phyloP scores from a whole-genome alignment of 1,140 invertebrate genomes.

The Trichoplusia ni region DNA sequence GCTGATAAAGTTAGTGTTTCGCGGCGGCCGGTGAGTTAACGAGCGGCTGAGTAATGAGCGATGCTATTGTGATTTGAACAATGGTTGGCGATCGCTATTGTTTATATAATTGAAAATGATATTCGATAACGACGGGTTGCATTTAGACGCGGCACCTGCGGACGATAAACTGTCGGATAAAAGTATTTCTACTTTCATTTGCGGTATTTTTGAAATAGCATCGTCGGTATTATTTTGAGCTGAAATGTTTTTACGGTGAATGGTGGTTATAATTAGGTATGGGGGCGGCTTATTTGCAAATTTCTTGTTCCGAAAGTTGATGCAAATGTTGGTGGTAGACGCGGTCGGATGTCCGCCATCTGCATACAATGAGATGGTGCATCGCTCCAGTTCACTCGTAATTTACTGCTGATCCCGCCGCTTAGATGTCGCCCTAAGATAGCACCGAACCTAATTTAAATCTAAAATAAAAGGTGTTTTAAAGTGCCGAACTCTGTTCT shows the following conservation, averaged over 20 bases:
- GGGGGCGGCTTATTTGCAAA: slow-evolving; percentile 51
- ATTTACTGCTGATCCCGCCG: slow-evolving; percentile 59
- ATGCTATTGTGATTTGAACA: slow-evolving; percentile 74
- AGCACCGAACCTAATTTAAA: slow-evolving; percentile 70
- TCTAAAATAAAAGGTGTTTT: slow-evolving; percentile 8
- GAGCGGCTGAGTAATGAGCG: slow-evolving; percentile 77
- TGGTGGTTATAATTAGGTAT: slow-evolving; percentile 47
- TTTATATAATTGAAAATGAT: slow-evolving; percentile 76
- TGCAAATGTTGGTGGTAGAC: slow-evolving; percentile 62
- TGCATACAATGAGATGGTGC: slow-evolving; percentile 66
- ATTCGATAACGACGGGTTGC: slow-evolving; percentile 41
- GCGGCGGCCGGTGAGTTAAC: slow-evolving; percentile 72
- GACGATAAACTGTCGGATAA: slow-evolving; percentile 13
- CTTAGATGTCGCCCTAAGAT: slow-evolving; percentile 71
- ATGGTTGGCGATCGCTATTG: slow-evolving; percentile 69
- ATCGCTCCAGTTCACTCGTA: slow-evolving; percentile 62
- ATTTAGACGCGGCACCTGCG: slow-evolving; percentile 28
- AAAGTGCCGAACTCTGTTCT: neutral
- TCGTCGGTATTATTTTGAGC: neutral
- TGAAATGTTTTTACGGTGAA: slow-evolving; percentile 15
- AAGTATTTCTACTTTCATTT: slow-evolving; percentile 17
- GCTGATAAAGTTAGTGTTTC: slow-evolving; percentile 79
- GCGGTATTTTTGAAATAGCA: slow-evolving; percentile 15
- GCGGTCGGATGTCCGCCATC: slow-evolving; percentile 45
- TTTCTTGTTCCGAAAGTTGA: slow-evolving; percentile 66